Conservation (phyloP, 2,888 invertebrate species). For the Thymelicus acteon region DNA sequence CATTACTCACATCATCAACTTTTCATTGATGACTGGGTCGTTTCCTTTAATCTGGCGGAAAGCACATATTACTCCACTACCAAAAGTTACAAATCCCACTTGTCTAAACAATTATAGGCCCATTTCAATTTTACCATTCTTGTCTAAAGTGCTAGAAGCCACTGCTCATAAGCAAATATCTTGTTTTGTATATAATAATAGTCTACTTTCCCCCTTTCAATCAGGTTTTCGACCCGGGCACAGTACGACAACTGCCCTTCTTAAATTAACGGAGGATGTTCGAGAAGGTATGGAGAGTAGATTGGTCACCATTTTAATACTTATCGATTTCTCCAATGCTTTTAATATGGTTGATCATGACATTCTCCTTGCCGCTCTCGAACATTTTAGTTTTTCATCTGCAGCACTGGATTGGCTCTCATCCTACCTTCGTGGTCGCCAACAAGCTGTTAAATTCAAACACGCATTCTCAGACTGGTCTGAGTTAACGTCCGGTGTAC, state of each 20-base stretch:
- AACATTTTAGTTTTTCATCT: too few relatives aligned
- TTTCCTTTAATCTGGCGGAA: slow-evolving; percentile 6
- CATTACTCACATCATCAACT: background rate
- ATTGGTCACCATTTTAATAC: too few relatives aligned
- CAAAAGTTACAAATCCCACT: slow-evolving; percentile 6
- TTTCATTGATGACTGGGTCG: background rate
- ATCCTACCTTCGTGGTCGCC: too few relatives aligned
- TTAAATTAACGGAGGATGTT: too few relatives aligned
- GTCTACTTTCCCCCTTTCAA: background rate
- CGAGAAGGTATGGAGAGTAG: too few relatives aligned
- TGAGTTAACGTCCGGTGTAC: too few relatives aligned
- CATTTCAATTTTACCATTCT: slow-evolving; percentile 7
- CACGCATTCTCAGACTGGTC: too few relatives aligned
- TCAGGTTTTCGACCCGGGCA: background rate
- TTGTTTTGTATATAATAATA: background rate
- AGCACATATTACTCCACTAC: slow-evolving; percentile 11
- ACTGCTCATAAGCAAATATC: background rate
- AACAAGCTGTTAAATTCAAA: too few relatives aligned
- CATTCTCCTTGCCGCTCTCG: too few relatives aligned
- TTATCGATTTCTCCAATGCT: too few relatives aligned
- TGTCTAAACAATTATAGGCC: background rate
- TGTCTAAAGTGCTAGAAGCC: background rate
- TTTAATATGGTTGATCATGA: too few relatives aligned
- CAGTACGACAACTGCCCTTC: background rate
- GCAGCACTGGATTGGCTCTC: too few relatives aligned